phyloP scores from a whole-genome alignment of 1,140 invertebrate species.

The Drosophila sturtevanti region DNA sequence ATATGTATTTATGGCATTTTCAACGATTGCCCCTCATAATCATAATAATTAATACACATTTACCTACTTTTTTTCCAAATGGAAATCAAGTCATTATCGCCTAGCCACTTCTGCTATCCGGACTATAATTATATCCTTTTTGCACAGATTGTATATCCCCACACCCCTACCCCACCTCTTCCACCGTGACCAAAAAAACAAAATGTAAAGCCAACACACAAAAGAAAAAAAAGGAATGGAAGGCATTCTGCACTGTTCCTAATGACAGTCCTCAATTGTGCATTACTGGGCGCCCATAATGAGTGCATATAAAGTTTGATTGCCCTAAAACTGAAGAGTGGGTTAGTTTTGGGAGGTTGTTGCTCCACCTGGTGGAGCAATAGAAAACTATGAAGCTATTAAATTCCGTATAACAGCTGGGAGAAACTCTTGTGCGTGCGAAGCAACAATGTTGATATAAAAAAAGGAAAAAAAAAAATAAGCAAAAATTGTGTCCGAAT shows the following conservation, averaged over 20 bases:
- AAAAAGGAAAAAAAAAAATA: background rate
- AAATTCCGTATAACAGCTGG: slow-evolving; percentile 1
- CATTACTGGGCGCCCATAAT: slow-evolving; percentile 41
- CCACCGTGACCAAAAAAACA: slow-evolving; percentile 22
- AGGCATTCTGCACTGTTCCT: slow-evolving; percentile 39
- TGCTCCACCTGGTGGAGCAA: background rate
- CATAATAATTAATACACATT: slow-evolving; percentile 63
- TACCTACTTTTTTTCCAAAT: slow-evolving; percentile 48
- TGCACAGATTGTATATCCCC: slow-evolving; percentile 44
- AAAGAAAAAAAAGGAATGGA: too few relatives aligned
- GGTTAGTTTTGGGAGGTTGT: background rate
- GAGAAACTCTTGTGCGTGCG: slow-evolving; percentile 37
- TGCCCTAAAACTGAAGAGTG: slow-evolving; percentile 12
- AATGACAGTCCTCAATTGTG: slow-evolving; percentile 51
- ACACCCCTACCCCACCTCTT: background rate
- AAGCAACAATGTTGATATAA: slow-evolving; percentile 41
- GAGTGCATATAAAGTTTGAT: slow-evolving; percentile 62
- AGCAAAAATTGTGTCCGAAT: background rate
- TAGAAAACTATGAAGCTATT: background rate
- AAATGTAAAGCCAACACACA: background rate
- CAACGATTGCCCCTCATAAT: slow-evolving; percentile 50
- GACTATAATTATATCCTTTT: slow-evolving; percentile 56
- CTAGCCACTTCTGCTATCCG: slow-evolving; percentile 44
- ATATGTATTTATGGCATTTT: slow-evolving; percentile 30
- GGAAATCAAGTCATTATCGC: slow-evolving; percentile 69